Evolutionary conservation across 2,797 vertebrate genomes (phyloP).

Genomic region (Merluccius polli): DNA sequence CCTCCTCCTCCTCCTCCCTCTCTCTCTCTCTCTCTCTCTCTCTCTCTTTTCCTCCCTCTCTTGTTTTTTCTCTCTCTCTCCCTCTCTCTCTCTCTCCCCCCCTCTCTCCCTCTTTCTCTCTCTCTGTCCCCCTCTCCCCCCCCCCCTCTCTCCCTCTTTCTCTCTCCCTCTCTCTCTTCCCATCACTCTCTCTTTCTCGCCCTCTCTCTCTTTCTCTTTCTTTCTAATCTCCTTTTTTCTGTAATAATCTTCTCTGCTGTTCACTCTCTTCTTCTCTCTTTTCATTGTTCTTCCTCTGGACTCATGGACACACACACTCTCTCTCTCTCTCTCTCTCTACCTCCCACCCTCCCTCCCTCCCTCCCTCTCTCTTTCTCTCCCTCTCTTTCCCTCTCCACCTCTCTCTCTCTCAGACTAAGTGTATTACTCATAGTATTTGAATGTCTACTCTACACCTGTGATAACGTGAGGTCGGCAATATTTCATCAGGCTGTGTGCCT

Average conservation of each 20-base stretch:
- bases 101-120: neutral
- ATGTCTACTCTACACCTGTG: slow-evolving; percentile 45
- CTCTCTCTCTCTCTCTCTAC: neutral
- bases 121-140: neutral
- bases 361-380: neutral
- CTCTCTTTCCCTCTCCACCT: neutral
- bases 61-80: neutral
- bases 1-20: neutral
- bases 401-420: neutral
- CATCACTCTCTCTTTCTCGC: too few relatives aligned
- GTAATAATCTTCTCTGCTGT: too few relatives aligned
- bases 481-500: slow-evolving; percentile 34
- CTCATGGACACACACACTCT: neutral
- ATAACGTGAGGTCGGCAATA: slow-evolving; percentile 34
- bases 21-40: neutral
- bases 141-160: neutral
- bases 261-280: too few relatives aligned
- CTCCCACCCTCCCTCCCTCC: too few relatives aligned
- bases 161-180: neutral
- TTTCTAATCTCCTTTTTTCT: too few relatives aligned
- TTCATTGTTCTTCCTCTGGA: too few relatives aligned
- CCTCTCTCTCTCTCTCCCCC: neutral
- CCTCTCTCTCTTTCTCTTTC: too few relatives aligned
- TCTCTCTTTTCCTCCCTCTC: neutral
- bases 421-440: slow-evolving; percentile 14